Percentiles rank a stretch among this genome's conserved stretches.
phyloP scores from a whole-genome alignment of 2,797 vertebrate species.

The Acanthornis magna region DNA sequence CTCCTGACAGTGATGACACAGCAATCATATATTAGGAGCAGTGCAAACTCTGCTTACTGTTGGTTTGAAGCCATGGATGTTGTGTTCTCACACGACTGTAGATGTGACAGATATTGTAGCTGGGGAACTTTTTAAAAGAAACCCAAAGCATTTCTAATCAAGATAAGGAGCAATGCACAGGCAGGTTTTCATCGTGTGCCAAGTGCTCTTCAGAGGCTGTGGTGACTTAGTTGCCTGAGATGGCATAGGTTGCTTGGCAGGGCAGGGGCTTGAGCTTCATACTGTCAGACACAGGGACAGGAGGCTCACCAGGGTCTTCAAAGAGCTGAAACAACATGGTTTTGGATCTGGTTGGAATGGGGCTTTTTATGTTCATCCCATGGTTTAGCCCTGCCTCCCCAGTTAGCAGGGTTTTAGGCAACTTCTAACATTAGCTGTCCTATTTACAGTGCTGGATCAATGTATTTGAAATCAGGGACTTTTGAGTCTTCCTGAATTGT shows the following conservation, averaged over 20 bases:
- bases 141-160: background rate
- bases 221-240: background rate
- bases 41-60: background rate
- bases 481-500: background rate
- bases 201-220: background rate
- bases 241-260: background rate
- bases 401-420: background rate
- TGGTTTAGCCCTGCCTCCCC: background rate
- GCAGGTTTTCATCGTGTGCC: background rate
- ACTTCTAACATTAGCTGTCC: background rate
- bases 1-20: background rate
- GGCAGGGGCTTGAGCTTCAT: background rate
- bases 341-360: background rate
- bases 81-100: background rate
- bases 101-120: background rate
- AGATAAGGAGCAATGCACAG: background rate
- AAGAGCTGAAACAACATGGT: rapidly evolving
- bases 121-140: background rate
- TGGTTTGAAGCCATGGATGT: background rate
- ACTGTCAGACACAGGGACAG: background rate
- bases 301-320: background rate
- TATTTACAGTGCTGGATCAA: background rate
- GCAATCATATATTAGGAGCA: background rate
- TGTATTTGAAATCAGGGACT: background rate
- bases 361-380: background rate